These are phyloP conservation scores for Salmo trutta DNA, from an alignment of 2,797 vertebrate genomes.

Conservation along the genomic window DNA sequence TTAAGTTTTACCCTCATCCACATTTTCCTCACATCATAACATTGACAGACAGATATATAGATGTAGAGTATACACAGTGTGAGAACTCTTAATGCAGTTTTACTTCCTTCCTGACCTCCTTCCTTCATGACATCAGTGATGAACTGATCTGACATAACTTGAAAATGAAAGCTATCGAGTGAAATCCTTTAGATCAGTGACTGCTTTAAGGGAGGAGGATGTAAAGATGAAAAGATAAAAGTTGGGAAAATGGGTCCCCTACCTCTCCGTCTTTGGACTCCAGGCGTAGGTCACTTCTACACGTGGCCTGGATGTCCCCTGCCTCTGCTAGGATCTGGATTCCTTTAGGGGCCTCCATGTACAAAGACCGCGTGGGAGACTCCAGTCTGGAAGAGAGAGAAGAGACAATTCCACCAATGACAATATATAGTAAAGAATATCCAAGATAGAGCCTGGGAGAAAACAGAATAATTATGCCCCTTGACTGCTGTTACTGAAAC, in stretches of 20 bases:
- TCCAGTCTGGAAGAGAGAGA: conserved; percentile 81
- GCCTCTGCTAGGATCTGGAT: conserved; percentile 96
- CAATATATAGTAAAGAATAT: too few relatives aligned
- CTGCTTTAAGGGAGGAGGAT: too few relatives aligned
- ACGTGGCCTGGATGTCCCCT: conserved; percentile 92
- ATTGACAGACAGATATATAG: not conserved
- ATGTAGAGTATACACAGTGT: not conserved
- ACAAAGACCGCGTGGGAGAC: conserved; percentile 91
- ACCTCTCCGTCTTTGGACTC: conserved; percentile 99
- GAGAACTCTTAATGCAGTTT: not conserved
- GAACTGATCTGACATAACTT: not conserved
- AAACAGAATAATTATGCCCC: too few relatives aligned
- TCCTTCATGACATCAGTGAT: not conserved
- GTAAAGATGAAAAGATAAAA: not conserved
- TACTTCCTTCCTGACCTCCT: not conserved
- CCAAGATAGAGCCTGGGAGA: too few relatives aligned
- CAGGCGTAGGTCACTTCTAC: conserved; percentile 92
- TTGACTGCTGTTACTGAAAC: too few relatives aligned
- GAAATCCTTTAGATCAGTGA: not conserved
- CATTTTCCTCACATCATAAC: not conserved
- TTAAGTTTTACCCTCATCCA: not conserved
- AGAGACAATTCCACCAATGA: not conserved
- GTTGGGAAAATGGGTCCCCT: conserved; percentile 22
- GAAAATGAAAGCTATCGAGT: not conserved
- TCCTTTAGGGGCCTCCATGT: conserved; percentile 96